Conservation (phyloP, 1,140 invertebrate species). For the Drosophila lini region DNA sequence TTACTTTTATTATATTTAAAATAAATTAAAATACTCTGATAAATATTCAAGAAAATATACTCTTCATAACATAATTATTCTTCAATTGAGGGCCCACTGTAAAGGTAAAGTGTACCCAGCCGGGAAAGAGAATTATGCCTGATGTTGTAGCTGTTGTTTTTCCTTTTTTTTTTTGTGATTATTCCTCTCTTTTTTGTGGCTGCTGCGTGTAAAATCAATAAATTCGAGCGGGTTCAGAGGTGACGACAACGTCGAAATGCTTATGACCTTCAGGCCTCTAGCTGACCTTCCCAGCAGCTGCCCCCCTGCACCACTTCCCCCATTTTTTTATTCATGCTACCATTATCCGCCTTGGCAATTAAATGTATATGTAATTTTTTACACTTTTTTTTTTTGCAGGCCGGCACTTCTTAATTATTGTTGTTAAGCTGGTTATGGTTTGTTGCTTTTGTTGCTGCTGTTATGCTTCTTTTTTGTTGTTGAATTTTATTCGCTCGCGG, state of each 20-base stretch:
- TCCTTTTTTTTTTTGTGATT: conserved; percentile 19
- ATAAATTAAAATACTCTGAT: not conserved
- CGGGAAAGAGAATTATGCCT: conserved; percentile 37
- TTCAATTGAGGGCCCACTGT: not conserved
- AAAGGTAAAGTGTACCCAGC: conserved; percentile 23
- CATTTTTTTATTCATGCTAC: conserved; percentile 2
- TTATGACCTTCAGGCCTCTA: conserved; percentile 66
- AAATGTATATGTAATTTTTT: conserved; percentile 39
- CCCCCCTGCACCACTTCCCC: not conserved
- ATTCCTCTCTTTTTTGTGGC: conserved; percentile 41
- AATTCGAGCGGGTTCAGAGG: conserved; percentile 79
- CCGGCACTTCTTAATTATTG: conserved; percentile 53
- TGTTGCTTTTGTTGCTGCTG: conserved; percentile 18
- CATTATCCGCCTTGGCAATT: conserved; percentile 45
- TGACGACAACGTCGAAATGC: conserved; percentile 76
- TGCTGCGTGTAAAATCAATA: conserved; percentile 76
- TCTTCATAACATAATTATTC: not conserved
- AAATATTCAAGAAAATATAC: not conserved
- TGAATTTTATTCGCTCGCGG: conserved; percentile 25
- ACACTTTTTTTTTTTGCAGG: conserved; percentile 31
- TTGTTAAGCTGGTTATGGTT: conserved; percentile 51
- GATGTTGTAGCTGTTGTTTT: conserved; percentile 18
- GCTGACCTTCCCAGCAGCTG: conserved; percentile 54
- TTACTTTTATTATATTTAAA: too few relatives aligned
- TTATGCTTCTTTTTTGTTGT: conserved; percentile 15